Base-by-base conservation (phyloP, 1,140 invertebrate genomes). In the Ceratina australensis region DNA sequence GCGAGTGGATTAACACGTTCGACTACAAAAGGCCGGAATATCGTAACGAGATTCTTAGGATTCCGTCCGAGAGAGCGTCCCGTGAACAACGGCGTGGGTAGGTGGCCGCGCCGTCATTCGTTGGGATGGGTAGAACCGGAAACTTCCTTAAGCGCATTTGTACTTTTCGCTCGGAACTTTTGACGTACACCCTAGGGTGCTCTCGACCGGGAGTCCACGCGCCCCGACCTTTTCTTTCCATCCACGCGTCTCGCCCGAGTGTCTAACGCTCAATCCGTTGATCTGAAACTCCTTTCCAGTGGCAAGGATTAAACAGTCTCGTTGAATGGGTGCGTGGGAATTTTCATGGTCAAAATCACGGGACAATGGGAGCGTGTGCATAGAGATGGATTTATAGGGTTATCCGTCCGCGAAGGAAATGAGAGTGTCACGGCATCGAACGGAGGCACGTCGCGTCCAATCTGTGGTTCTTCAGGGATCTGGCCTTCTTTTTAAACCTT, bases 141-240 rank as follows among this genome's bases (percentile, higher is more conserved):
- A 84, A 84, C 72, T 84, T 84, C 68, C 69, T 84, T 81, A 78
- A 85, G 83, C 82, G 80, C 83, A 83, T 85, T 85, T 85, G 83
- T 85, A 85, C 78, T 74, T 78, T 78, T 80, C 73, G 64, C 67
- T 77, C 69, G 79, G 66, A 85, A 85, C 82, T 85, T 85, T 84
- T 85, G 82, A 83, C 77, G 74, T 61, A 54, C 75, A 80, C 79
- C 83, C 79, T 57, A 57, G 83, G 82, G 83, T 77, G 82, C 72
- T 84, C 64, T 82, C 52, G 57, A 42, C 72, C 26, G 71, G 10
- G 33, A 42, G 33, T 42, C 33, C 33, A 42, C 33, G 33, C 33
- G 33, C 7, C 33, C 33, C 33, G 33, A 33, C 33, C 33, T 33
- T 33, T 33, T 33, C 7, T 2, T 33, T 22, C 3, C 42, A 15